These are phyloP conservation scores for Jordanella pulchra DNA, from an alignment of 2,797 vertebrate species.

Conservation along the genomic window DNA sequence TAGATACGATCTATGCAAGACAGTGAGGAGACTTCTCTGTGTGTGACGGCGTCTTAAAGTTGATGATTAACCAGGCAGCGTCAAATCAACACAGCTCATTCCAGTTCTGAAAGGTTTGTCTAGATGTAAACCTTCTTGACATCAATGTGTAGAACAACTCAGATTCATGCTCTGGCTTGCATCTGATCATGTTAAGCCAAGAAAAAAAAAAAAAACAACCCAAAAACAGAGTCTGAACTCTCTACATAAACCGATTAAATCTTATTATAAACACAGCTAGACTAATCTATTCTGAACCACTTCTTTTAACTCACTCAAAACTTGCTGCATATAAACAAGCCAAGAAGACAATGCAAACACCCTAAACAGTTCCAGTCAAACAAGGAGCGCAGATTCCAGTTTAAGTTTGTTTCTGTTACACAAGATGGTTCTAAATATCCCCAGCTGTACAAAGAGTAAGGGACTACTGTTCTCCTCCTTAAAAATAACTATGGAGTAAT, in stretches of 20 bases:
- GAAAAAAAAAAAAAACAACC: slow-evolving; percentile 22
- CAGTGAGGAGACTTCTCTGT: background rate
- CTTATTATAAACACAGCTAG: slow-evolving; percentile 28
- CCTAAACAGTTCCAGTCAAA: slow-evolving; percentile 33
- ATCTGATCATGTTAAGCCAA: slow-evolving; percentile 16
- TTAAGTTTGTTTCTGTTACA: slow-evolving; percentile 35
- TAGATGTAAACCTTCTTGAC: slow-evolving; percentile 4
- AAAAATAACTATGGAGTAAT: slow-evolving; percentile 11
- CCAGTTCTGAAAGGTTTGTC: background rate
- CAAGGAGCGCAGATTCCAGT: slow-evolving; percentile 30
- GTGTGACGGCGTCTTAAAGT: background rate
- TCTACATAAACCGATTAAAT: slow-evolving; percentile 9
- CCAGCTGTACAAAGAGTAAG: background rate
- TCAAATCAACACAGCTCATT: slow-evolving; percentile 3
- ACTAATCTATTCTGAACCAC: background rate
- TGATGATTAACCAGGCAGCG: slow-evolving; percentile 24
- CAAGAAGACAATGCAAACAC: slow-evolving; percentile 12
- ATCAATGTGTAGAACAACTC: slow-evolving; percentile 6
- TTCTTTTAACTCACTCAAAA: slow-evolving; percentile 28
- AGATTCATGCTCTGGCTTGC: slow-evolving; percentile 12
- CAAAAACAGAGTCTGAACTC: slow-evolving; percentile 27
- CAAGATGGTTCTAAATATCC: slow-evolving; percentile 8
- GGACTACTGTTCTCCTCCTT: background rate
- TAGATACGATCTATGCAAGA: background rate
- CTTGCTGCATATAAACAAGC: slow-evolving; percentile 42